Evolutionary conservation across 2,888 invertebrate genomes (phyloP), one percentile per base, ranked within the genome.

Genomic region (Sceliomorpha sp.): DNA sequence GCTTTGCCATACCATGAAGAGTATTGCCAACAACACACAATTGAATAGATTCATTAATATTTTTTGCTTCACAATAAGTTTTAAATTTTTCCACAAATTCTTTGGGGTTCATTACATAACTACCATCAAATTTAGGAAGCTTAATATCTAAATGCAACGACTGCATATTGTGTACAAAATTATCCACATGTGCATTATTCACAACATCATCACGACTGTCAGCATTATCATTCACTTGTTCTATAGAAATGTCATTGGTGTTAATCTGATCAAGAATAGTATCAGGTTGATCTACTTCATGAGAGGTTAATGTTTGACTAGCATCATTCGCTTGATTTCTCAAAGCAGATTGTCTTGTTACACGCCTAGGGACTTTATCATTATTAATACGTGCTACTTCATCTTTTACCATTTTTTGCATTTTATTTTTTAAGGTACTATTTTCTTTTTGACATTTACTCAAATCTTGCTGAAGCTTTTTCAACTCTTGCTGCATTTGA

Each of bases 1-100:
- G 10, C 13, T 34, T 34, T 34, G 32, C 32, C 9, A 34, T 34
- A 12, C 32, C 12, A 10, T 10, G 8, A 3, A 34, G 13, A 9
- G 32, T 3, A 10, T 6, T n/a, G 32, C 10, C 10, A 7, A 34
- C 13, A 6, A 34, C 6, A 34, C 32, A 34, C 4, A 34, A 10
- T 2, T 34, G 8, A 3, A 10, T 10, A 12, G 9, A 34, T 12
- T 1, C 10, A 10, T 10, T 7, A 2, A 34, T 34, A 7, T 34
- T 34, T 12, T 34, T 34, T 10, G 10, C 32, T 10, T 10, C 32
- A 34, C 32, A 17, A 37, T 37, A 37, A 37, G 15, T 15, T 37
- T 17, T 37, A n/a, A 37, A 37, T 37, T 37, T 37, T 4, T 37
- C 37, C 3, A 37, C 8, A 17, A 37, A 37, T 17, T 36, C 14